Evolutionary conservation across 2,797 vertebrate genomes (phyloP).

Genomic region (Amblyopsis hoosieri): DNA sequence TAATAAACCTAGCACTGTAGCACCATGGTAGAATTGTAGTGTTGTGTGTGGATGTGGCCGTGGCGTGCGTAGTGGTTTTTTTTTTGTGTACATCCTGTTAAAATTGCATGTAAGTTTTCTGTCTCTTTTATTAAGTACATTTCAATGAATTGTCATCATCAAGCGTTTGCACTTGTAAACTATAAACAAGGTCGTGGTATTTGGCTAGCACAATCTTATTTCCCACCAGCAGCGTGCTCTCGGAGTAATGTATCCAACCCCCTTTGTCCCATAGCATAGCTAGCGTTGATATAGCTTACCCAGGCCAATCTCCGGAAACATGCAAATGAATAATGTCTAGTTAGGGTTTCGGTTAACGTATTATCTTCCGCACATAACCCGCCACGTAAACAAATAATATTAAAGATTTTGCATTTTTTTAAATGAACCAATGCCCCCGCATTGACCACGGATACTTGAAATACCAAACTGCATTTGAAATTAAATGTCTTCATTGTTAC

Average conservation of each 20-base stretch:
- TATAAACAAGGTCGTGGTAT: not conserved
- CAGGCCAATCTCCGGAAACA: not conserved
- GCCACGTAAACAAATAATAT: too few relatives aligned
- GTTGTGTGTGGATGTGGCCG: slow-evolving; percentile 41
- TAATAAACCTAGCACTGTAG: too few relatives aligned
- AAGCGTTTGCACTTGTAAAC: slow-evolving; percentile 37
- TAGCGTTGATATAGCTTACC: slow-evolving; percentile 44
- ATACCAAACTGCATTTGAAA: too few relatives aligned
- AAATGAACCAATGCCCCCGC: too few relatives aligned
- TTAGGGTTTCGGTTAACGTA: too few relatives aligned
- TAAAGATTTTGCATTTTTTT: too few relatives aligned
- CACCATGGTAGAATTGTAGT: too few relatives aligned
- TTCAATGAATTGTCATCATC: slow-evolving; percentile 11
- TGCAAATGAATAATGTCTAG: too few relatives aligned
- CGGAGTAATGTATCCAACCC: not conserved
- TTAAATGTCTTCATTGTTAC: too few relatives aligned
- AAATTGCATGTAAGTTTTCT: slow-evolving; percentile 60
- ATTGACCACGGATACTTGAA: too few relatives aligned
- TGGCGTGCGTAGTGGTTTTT: slow-evolving; percentile 1
- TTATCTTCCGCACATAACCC: too few relatives aligned
- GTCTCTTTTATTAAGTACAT: slow-evolving; percentile 53
- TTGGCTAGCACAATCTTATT: slow-evolving; percentile 5
- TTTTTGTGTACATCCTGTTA: slow-evolving; percentile 44
- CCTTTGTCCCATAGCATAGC: slow-evolving; percentile 57
- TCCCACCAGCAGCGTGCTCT: slow-evolving; percentile 33